Evolutionary conservation across 2,888 invertebrate genomes (phyloP).

Genomic region (Torymus tubicola): DNA sequence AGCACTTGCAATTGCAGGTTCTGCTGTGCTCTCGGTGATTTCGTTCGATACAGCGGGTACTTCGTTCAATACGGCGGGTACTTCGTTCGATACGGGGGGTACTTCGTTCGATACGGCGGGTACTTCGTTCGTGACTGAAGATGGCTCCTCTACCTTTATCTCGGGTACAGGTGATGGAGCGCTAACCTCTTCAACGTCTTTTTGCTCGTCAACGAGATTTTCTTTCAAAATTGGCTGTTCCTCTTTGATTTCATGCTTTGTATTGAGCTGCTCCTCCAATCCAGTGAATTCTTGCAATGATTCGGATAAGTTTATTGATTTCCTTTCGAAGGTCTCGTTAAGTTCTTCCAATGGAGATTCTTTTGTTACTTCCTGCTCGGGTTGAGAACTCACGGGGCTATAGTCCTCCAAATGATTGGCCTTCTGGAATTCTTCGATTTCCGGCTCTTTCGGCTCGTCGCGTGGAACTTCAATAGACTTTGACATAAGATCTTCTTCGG

Average conservation of each 20-base stretch:
- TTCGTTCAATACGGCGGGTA: constrained; percentile 33
- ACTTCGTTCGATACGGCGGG: constrained; percentile 56
- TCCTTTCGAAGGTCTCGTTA: constrained; percentile 23
- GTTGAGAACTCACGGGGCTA: neutral
- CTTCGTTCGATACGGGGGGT: constrained; percentile 57
- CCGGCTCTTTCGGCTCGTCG: neutral
- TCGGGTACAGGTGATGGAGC: constrained; percentile 11
- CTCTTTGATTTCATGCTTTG: constrained; percentile 41
- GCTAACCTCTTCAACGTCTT: constrained; percentile 59
- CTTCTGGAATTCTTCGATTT: neutral
- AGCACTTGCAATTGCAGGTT: constrained; percentile 15
- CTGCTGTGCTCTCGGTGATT: too few relatives aligned
- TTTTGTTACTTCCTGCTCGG: neutral
- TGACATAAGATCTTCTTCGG: constrained; percentile 50
- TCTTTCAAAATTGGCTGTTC: constrained; percentile 57
- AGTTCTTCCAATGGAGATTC: neutral
- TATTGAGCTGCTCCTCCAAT: constrained; percentile 65
- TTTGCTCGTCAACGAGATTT: constrained; percentile 57
- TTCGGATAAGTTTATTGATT: constrained; percentile 63
- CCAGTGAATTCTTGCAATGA: constrained; percentile 71
- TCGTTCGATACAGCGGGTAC: too few relatives aligned
- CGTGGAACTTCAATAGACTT: constrained; percentile 18
- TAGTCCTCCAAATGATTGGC: constrained; percentile 25
- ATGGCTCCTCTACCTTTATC: constrained; percentile 4
- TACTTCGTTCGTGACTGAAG: constrained; percentile 33